phyloP scores from a whole-genome alignment of 2,888 invertebrate species.

The Chymomyza fuscimana region DNA sequence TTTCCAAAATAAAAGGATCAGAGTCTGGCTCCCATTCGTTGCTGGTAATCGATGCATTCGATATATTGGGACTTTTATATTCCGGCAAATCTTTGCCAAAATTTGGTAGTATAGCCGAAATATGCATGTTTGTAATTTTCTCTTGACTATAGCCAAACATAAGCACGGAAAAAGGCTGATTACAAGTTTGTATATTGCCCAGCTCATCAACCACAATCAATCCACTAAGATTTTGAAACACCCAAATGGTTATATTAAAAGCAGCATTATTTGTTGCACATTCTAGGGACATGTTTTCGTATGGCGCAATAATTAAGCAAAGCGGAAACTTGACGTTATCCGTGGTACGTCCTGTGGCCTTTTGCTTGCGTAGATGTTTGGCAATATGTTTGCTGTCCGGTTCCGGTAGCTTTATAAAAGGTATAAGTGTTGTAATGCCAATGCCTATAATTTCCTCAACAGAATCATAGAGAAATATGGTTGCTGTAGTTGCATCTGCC shows the following conservation, averaged over 20 bases:
- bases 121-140: slow-evolving; percentile 82
- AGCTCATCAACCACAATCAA: slow-evolving; percentile 83
- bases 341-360: slow-evolving; percentile 84
- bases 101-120: slow-evolving; percentile 83
- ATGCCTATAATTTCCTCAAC: slow-evolving; percentile 81
- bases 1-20: slow-evolving; percentile 52
- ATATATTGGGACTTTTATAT: slow-evolving; percentile 81
- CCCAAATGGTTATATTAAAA: slow-evolving; percentile 78
- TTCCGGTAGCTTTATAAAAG: slow-evolving; percentile 81
- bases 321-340: slow-evolving; percentile 84
- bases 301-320: slow-evolving; percentile 81
- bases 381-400: slow-evolving; percentile 58
- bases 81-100: slow-evolving; percentile 83
- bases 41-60: slow-evolving; percentile 82
- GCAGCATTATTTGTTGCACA: slow-evolving; percentile 25
- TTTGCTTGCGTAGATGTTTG: slow-evolving; percentile 82
- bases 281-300: slow-evolving; percentile 35
- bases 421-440: slow-evolving; percentile 81
- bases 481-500: slow-evolving; percentile 79
- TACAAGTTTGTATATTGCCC: slow-evolving; percentile 84
- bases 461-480: slow-evolving; percentile 82
- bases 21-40: slow-evolving; percentile 79
- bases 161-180: slow-evolving; percentile 84
- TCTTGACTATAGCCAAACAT: slow-evolving; percentile 83
- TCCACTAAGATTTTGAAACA: slow-evolving; percentile 84